Base-by-base conservation (phyloP, 2,797 vertebrate genomes). In the Darevskia mixta region DNA sequence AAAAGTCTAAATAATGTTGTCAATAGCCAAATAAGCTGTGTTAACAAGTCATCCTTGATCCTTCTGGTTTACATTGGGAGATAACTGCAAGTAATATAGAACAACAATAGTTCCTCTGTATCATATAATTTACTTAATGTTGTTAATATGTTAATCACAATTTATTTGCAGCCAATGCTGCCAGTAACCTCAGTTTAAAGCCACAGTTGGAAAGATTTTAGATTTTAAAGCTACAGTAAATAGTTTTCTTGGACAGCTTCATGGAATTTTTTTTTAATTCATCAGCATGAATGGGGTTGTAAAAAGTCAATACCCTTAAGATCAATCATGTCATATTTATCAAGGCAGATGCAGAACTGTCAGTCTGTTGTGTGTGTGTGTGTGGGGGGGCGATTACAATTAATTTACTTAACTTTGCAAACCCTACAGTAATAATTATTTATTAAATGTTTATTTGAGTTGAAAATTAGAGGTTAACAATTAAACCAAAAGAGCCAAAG, bases 391-490 rank as follows among this genome's bases (percentile, higher is more conserved):
- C 11, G 86, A 32, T 29, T 23, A 91, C 61, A 94, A 88, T 92
- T 88, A 94, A 90, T 95, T 91, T 93, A 87, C 41, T 92, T 93
- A 89, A 86, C 82, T 88, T 90, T 92, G 58, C 35, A 93, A 90
- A 89, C 90, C 78, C 93, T 45, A 81, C 90, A 78, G 64, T 67
- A 91, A 78, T 93, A 95, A 92, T 92, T 92, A 92, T 94, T 93
- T 95, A 94, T 93, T 89, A 81, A 92, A 91, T 95, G 80, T 90
- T 91, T 94, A 83, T 85, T 90, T 94, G 87, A 93, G 91, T 86
- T 95, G 81, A 94, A 95, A 95, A 90, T 90, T 89, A 94, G 88
- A 92, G 71, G 83, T 94, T 90, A 93, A 55, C 35, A 90, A 79
- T 58, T 91, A 67, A 95, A 93, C 88, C 1, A 90, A 79, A 82